Evolutionary conservation across 2,888 invertebrate genomes (phyloP).

Genomic region (Drosophila greeni): DNA sequence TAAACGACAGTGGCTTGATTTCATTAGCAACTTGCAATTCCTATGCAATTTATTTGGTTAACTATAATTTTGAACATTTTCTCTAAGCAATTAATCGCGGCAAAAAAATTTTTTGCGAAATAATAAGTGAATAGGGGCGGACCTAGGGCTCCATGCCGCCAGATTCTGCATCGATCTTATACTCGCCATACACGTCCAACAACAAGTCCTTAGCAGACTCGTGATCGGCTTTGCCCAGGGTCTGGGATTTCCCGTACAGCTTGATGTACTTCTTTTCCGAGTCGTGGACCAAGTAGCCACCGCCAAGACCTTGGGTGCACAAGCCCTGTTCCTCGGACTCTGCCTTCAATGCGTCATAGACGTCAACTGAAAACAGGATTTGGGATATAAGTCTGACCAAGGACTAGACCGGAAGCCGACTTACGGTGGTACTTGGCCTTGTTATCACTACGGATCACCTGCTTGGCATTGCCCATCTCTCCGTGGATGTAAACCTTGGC

Average conservation of each 20-base stretch:
- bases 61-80: background rate
- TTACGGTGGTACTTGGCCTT: slow-evolving; percentile 56
- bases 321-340: slow-evolving; percentile 40
- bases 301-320: slow-evolving; percentile 59
- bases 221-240: slow-evolving; percentile 57
- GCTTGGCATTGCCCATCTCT: slow-evolving; percentile 37
- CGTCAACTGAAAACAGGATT: slow-evolving; percentile 32
- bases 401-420: slow-evolving; percentile 11
- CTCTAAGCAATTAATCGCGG: no score
- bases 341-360: slow-evolving; percentile 50
- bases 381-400: no score
- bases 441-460: slow-evolving; percentile 44
- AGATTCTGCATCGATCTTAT: slow-evolving; percentile 54
- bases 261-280: slow-evolving; percentile 45
- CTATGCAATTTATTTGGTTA: background rate
- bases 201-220: slow-evolving; percentile 40
- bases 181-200: slow-evolving; percentile 4
- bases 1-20: background rate
- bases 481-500: slow-evolving; percentile 58
- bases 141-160: slow-evolving; percentile 21
- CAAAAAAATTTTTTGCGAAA: no score
- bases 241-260: slow-evolving; percentile 51
- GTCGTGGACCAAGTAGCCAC: slow-evolving; percentile 52
- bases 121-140: no score
- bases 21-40: background rate